These are phyloP conservation scores for Drosophila seclusa DNA, from an alignment of 2,888 invertebrate genomes.

Conservation along the genomic window DNA sequence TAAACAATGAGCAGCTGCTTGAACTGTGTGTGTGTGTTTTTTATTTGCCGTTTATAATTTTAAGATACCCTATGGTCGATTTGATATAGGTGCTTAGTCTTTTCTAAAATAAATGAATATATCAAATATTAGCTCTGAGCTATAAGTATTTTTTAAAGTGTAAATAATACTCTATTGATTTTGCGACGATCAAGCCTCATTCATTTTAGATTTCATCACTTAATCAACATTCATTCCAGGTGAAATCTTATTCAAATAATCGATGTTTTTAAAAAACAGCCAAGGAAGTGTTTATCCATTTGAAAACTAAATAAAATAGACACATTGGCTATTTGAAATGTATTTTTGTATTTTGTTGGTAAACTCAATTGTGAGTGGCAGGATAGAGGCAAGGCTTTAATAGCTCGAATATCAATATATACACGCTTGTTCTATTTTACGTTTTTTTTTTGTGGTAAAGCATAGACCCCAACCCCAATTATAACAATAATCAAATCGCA, in stretches of 20 bases:
- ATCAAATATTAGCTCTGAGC: neutral
- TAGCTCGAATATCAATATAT: neutral
- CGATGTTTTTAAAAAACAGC: neutral
- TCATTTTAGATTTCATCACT: neutral
- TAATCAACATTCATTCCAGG: neutral
- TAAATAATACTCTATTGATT: neutral
- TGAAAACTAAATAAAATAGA: neutral
- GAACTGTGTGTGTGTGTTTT: neutral
- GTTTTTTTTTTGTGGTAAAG: neutral
- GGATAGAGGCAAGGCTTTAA: neutral
- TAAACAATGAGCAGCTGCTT: slow-evolving; percentile 17
- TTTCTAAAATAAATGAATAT: neutral
- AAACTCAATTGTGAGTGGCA: neutral
- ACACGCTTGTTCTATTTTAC: neutral
- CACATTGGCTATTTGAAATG: neutral
- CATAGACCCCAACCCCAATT: neutral
- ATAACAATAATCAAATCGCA: slow-evolving; percentile 15
- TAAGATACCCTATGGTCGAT: slow-evolving; percentile 20
- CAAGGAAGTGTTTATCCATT: neutral
- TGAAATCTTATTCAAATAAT: neutral
- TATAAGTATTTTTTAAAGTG: neutral
- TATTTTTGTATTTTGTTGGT: neutral
- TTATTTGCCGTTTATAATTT: slow-evolving; percentile 1
- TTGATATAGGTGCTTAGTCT: neutral
- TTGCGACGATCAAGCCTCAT: neutral